A percentile compares a stretch with the other conserved stretches of the same genome.
phyloP scores from a whole-genome alignment of 2,888 invertebrate genomes.

The Ormyrus rosae region DNA sequence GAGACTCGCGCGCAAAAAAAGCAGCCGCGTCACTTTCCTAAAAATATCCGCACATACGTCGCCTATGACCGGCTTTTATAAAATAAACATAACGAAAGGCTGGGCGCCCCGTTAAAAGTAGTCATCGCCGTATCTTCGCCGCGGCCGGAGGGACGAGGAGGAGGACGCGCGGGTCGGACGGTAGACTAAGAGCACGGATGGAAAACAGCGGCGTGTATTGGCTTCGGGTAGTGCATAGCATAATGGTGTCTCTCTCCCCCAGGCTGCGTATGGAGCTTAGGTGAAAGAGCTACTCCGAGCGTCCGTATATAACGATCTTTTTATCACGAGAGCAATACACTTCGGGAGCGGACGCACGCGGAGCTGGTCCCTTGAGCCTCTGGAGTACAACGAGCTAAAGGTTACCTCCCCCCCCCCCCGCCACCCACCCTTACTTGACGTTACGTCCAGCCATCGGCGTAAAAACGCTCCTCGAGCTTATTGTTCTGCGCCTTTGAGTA shows the following conservation, averaged over 20 bases:
- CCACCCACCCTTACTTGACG: too few relatives aligned
- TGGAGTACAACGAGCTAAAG: conserved; percentile 4
- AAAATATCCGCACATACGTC: background rate
- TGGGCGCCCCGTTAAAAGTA: background rate
- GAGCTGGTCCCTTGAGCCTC: background rate
- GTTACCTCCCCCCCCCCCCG: too few relatives aligned
- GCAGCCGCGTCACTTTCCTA: background rate
- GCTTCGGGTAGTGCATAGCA: background rate
- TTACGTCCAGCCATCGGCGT: background rate
- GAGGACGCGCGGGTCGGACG: background rate
- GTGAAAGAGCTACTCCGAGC: background rate
- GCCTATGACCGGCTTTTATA: background rate
- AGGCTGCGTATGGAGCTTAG: too few relatives aligned
- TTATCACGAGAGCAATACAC: background rate
- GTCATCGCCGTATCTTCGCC: background rate
- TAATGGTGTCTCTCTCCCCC: background rate
- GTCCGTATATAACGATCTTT: conserved; percentile 27
- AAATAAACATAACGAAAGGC: background rate
- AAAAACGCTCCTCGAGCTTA: background rate
- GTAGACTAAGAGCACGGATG: too few relatives aligned
- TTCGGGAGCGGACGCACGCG: too few relatives aligned
- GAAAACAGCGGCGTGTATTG: conserved; percentile 1
- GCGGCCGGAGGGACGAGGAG: background rate
- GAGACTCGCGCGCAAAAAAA: background rate
- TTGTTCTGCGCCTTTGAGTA: background rate